Evolutionary conservation across 2,888 invertebrate genomes (phyloP).

Genomic region (Eudemis profundana): DNA sequence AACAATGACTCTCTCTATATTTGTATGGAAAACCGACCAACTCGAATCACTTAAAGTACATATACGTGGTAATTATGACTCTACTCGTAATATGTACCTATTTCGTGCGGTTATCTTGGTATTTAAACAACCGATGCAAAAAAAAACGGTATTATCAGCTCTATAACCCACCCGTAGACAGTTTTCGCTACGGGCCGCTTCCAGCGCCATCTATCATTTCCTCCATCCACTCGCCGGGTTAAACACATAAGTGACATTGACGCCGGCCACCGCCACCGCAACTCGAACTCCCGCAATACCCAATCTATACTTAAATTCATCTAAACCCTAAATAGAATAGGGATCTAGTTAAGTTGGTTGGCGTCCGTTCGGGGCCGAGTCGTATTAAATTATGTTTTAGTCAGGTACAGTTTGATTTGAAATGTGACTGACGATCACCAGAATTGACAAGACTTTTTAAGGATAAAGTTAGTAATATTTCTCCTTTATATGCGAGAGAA

Average conservation of each 20-base stretch:
- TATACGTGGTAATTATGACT: no score
- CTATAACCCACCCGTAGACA: conserved; percentile 57
- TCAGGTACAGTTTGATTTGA: conserved; percentile 78
- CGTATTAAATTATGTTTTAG: conserved; percentile 71
- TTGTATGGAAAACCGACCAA: no score
- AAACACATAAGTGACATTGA: conserved; percentile 85
- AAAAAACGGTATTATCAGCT: conserved; percentile 56
- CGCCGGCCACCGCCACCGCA: conserved; percentile 67
- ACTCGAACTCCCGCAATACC: conserved; percentile 58
- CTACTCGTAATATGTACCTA: no score
- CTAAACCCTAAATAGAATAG: conserved; percentile 50
- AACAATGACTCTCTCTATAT: no score
- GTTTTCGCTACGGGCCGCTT: conserved; percentile 69
- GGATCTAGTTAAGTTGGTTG: conserved; percentile 63
- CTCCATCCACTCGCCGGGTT: conserved; percentile 84
- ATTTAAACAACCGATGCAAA: no score
- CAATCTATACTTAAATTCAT: conserved; percentile 29
- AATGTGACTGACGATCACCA: conserved; percentile 65
- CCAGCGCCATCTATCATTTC: conserved; percentile 81
- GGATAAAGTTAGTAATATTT: conserved; percentile 2
- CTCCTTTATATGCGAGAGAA: neutral
- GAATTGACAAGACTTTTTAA: conserved; percentile 29
- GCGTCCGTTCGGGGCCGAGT: conserved; percentile 59
- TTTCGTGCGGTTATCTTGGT: no score
- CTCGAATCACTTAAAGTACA: no score